Evolutionary conservation across 2,888 invertebrate species (phyloP), one percentile per base, ranked within the genome.

Genomic region (Aporophyla nigra): DNA sequence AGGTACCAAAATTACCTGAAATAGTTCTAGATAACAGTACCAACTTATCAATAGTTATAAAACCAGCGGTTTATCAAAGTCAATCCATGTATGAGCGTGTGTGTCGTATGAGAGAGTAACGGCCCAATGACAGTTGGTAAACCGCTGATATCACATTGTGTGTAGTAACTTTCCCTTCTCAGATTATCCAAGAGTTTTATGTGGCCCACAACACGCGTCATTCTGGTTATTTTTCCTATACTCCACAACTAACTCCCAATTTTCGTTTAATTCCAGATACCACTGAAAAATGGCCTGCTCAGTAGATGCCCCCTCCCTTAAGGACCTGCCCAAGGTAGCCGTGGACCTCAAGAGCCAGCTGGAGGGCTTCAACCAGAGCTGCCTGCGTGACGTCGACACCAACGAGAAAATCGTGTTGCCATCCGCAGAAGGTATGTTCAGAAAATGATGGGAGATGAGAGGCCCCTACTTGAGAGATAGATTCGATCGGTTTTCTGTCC

Each of bases 341-440:
- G 97, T 97, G 75, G 98, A 98, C 94, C 97, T 99, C 86, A 99
- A 99, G 96, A 98, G 98, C 93, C 99, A 99, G 97, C 97, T 99
- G 90, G 98, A 99, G 95, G 98, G 98, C 70, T 99, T 99, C 97
- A 98, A 99, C 95, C 97, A 98, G 80, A 98, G 98, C 91, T 98
- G 98, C 91, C 97, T 99, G 94, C 98, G 98, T 93, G 98, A 98
- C 92, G 98, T 99, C 14, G 98, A 98, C 89, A 99, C 99, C 76
- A 98, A 98, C 86, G 99, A 99, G 94, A 99, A 99, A 95, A 98
- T 98, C 79, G 97, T 99, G 82, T 97, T 99, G 90, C 99, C 99
- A 77, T 98, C 99, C 62, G 99, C 99, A 88, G 98, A 99, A 98
- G 99, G 99, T 99, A 82, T 53, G 67, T 61, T 63, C 53, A 54